These are phyloP conservation scores for Bothrops jararaca DNA, from an alignment of 2,113 vertebrate genomes.

Conservation along the genomic window DNA sequence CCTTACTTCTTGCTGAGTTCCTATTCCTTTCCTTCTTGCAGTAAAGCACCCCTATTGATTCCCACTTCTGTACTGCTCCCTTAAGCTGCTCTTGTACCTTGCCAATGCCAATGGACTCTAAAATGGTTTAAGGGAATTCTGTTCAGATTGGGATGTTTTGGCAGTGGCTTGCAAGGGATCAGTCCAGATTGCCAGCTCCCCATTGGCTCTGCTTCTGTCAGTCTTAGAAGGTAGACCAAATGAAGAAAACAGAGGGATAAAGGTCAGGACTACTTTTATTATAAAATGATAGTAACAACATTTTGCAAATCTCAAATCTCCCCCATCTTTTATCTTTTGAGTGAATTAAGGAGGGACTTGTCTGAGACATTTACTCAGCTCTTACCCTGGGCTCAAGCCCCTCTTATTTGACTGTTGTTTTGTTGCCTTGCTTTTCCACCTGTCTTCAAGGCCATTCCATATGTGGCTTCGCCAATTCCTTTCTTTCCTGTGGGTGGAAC, in stretches of 20 bases:
- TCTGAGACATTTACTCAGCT: background rate
- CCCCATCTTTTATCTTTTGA: background rate
- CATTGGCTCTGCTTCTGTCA: background rate
- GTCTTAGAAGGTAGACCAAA: background rate
- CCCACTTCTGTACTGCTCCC: background rate
- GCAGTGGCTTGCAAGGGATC: background rate
- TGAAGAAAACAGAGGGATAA: background rate
- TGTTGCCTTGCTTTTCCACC: background rate
- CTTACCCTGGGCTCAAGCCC: background rate
- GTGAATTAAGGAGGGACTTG: background rate
- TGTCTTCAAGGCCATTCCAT: background rate
- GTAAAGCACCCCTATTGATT: background rate
- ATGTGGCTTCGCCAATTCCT: background rate
- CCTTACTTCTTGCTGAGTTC: accelerated
- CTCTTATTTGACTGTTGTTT: background rate
- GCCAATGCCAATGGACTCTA: background rate
- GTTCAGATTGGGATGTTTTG: background rate
- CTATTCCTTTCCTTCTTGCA: background rate
- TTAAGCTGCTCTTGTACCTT: background rate
- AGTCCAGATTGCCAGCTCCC: background rate
- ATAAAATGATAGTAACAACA: background rate
- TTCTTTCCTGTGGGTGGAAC: background rate
- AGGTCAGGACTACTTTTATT: background rate
- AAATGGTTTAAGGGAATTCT: background rate
- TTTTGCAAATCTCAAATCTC: background rate